phyloP scores from a whole-genome alignment of 2,113 vertebrate genomes.

The Anseranas semipalmata region DNA sequence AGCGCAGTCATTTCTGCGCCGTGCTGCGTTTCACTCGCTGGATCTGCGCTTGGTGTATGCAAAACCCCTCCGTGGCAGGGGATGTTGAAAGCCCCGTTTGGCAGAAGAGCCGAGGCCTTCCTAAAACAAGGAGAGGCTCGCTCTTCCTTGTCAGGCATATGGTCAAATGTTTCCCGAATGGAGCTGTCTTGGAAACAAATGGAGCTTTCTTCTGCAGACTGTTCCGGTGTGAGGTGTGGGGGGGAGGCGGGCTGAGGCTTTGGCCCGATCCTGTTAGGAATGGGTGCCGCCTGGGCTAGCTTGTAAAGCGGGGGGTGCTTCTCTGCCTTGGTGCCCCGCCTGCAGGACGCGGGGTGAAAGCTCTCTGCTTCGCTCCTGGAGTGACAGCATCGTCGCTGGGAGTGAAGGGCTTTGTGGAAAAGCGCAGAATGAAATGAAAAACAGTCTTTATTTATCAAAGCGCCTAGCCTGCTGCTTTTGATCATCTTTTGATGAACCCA shows the following conservation, averaged over 20 bases:
- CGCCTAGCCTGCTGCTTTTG: background rate
- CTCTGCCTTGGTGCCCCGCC: background rate
- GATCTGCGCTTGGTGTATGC: background rate
- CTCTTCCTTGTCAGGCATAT: background rate
- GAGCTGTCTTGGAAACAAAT: background rate
- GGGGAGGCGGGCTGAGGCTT: background rate
- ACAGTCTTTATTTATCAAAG: background rate
- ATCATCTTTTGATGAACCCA: background rate
- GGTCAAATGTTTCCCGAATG: background rate
- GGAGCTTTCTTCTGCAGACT: background rate
- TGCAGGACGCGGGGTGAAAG: background rate
- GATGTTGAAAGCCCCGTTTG: background rate
- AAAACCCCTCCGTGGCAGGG: background rate
- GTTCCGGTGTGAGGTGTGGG: background rate
- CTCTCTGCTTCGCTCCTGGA: background rate
- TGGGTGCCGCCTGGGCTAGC: background rate
- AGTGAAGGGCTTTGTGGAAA: background rate
- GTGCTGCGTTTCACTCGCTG: accelerated
- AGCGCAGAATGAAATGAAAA: background rate
- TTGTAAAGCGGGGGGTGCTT: background rate
- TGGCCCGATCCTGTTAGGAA: background rate
- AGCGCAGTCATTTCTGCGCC: background rate
- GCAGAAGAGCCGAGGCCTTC: background rate
- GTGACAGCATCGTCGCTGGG: background rate
- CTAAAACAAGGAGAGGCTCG: background rate